Base-by-base conservation (phyloP, 2,113 vertebrate genomes). In the Psittacara wagleri region DNA sequence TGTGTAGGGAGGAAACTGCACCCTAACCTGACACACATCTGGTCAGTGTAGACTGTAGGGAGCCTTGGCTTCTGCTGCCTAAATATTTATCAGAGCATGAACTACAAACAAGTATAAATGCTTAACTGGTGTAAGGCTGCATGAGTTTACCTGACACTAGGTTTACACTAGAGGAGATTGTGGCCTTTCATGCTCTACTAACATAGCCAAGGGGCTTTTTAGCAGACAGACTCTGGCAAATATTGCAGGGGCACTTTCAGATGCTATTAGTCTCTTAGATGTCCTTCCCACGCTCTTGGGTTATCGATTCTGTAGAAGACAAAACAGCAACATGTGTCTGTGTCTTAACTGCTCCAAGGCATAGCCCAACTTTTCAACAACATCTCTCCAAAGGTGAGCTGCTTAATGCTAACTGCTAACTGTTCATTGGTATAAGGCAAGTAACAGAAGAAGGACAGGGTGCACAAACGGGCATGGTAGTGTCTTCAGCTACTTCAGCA, bases 381-480 rank as follows among this genome's bases (percentile, higher is more conserved):
- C 55, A 83, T 75, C 78, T 5, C 17, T 6, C 14, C 0, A 0
- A 55, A 76, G 52, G 74, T 33, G 24, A 92, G 68, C 52, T 75
- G 61, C 75, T 93, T 20, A 51, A 0, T 67, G 63, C 52, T 86
- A 92, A 72, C 52, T 75, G 49, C 49, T 51, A 46, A 77, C 28
- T 5, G 1, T 49, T 74, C 55, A 27, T 7, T 67, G 83, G 35
- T 64, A 57, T 49, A 81, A 64, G 24, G 9, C 33, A 67, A 74
- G 94, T 92, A 88, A 95, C 62, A 92, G 83, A 92, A 95, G 92
- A 95, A 92, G 86, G 91, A 62, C 77, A 89, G 66, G 57, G 28
- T 39, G 54, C 25, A 25, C 22, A 88, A 83, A 39, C 1, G 0
- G 61, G 46, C 55, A 48, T 0, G 5, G 44, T 11, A 75, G 51